These are phyloP conservation scores for Dufourea novaeangliae DNA, from an alignment of 1,140 invertebrate species.

Conservation along the genomic window DNA sequence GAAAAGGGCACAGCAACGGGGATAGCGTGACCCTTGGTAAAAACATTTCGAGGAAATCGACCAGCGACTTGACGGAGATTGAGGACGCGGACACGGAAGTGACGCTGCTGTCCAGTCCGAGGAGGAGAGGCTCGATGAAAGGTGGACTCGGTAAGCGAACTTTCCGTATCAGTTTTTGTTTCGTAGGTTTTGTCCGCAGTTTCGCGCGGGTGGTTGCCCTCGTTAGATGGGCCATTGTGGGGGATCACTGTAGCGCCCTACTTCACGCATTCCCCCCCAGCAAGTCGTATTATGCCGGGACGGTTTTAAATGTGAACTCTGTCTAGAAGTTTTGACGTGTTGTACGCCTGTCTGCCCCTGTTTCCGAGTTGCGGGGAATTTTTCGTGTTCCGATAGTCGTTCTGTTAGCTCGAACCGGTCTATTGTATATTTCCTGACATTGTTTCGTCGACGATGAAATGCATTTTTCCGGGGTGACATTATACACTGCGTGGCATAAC, in stretches of 20 bases:
- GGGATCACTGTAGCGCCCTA: background rate
- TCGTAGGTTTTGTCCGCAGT: background rate
- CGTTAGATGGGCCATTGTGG: background rate
- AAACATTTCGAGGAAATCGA: constrained; percentile 83
- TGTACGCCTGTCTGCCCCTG: background rate
- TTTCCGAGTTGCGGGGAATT: background rate
- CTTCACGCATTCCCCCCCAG: background rate
- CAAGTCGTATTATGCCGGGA: background rate
- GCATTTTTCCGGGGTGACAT: background rate
- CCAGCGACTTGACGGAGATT: constrained; percentile 88
- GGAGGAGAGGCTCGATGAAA: constrained; percentile 84
- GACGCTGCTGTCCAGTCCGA: constrained; percentile 84
- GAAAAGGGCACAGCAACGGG: constrained; percentile 1
- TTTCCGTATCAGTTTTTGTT: background rate
- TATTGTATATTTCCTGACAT: background rate
- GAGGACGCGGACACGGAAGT: constrained; percentile 83
- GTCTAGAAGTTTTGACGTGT: background rate
- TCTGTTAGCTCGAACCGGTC: background rate
- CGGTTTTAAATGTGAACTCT: background rate
- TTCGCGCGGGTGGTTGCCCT: too few relatives aligned
- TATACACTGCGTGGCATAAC: too few relatives aligned
- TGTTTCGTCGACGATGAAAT: background rate
- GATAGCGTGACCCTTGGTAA: background rate
- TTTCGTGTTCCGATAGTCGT: background rate
- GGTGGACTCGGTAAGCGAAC: constrained; percentile 82